These are phyloP conservation scores for Eupithecia pulchellata DNA, from an alignment of 2,888 invertebrate genomes.

Conservation along the genomic window DNA sequence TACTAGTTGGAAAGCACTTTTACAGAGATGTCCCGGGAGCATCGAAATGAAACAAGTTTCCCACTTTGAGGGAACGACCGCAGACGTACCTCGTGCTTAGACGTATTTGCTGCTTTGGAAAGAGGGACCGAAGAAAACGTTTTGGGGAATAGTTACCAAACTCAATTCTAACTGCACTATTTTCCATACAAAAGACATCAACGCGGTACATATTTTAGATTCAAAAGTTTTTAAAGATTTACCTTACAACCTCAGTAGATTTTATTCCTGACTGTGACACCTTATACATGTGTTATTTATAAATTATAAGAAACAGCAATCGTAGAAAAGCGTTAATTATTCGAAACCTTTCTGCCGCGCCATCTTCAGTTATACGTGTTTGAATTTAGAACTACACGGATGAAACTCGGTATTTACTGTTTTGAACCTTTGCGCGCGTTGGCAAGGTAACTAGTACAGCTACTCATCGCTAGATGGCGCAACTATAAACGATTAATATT, in stretches of 20 bases:
- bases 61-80: background rate
- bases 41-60: slow-evolving; percentile 10
- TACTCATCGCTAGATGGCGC: slow-evolving; percentile 53
- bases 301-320: too few relatives aligned
- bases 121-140: too few relatives aligned
- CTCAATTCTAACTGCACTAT: background rate
- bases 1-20: background rate
- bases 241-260: background rate
- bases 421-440: background rate
- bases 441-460: slow-evolving; percentile 31
- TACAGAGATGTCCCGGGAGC: background rate
- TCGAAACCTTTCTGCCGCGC: background rate
- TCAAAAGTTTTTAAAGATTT: background rate
- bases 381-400: background rate
- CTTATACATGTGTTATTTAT: too few relatives aligned
- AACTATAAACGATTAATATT: too few relatives aligned
- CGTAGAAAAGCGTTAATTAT: too few relatives aligned
- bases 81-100: background rate
- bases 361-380: background rate
- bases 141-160: too few relatives aligned
- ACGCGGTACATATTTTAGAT: background rate
- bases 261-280: background rate
- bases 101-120: background rate
- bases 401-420: background rate
- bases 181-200: background rate